Percentiles rank a stretch among this genome's conserved stretches.
Conservation (phyloP, 2,888 invertebrate species). For the Caenorhabditis wallacei region DNA sequence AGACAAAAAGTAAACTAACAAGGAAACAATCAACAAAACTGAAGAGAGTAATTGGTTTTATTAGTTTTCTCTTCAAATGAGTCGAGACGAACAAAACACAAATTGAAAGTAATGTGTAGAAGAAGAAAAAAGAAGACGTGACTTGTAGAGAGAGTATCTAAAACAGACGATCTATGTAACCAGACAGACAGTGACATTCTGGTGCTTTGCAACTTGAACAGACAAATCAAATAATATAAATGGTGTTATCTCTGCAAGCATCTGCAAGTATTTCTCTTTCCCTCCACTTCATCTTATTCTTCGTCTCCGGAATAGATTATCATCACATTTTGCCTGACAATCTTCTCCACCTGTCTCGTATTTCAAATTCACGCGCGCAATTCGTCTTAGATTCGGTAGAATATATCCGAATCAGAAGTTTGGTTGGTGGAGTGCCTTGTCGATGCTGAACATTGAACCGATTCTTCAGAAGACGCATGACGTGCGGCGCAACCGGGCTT, state of each 20-base stretch:
- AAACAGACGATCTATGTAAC: not conserved
- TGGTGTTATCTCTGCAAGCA: slow-evolving; percentile 51
- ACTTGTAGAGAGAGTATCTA: slow-evolving; percentile 1
- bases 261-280: slow-evolving; percentile 19
- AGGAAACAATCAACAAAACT: not conserved
- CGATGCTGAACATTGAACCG: slow-evolving; percentile 51
- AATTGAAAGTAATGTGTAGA: not conserved
- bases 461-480: slow-evolving; percentile 29
- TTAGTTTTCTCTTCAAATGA: not conserved
- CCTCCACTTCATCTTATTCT: not conserved
- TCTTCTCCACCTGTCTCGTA: slow-evolving; percentile 17
- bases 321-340: slow-evolving; percentile 8
- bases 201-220: slow-evolving; percentile 22
- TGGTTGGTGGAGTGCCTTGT: not conserved
- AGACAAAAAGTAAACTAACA: not conserved
- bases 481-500: slow-evolving; percentile 15
- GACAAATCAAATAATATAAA: slow-evolving; percentile 41
- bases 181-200: slow-evolving; percentile 5
- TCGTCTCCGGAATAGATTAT: slow-evolving; percentile 48
- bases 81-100: slow-evolving; percentile 8
- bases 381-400: not conserved
- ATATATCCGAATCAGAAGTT: slow-evolving; percentile 32
- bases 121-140: not conserved
- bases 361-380: slow-evolving; percentile 34
- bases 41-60: not conserved